Evolutionary conservation across 2,797 vertebrate species (phyloP).

Genomic region (Catamblyrhynchus diadema): DNA sequence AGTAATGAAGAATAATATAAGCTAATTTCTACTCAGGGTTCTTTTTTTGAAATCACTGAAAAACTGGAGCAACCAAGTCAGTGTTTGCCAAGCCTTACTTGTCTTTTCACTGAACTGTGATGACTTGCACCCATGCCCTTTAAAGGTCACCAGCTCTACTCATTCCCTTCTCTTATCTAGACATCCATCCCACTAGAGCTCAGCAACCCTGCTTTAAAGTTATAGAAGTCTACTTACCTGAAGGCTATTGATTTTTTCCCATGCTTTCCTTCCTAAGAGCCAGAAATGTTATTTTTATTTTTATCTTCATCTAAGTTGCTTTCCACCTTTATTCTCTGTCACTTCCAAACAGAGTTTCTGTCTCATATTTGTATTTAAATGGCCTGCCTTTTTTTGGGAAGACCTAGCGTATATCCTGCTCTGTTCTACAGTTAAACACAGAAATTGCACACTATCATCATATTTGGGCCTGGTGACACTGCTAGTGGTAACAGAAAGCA

Average conservation of each 20-base stretch:
- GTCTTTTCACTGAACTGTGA: not conserved
- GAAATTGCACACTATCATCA: not conserved
- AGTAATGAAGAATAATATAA: not conserved
- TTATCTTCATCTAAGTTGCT: not conserved
- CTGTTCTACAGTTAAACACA: not conserved
- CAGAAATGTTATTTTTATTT: not conserved
- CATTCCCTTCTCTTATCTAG: not conserved
- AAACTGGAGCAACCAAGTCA: not conserved
- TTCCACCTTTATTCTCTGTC: not conserved
- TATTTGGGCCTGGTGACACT: not conserved
- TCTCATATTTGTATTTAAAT: not conserved
- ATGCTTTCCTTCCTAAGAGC: not conserved
- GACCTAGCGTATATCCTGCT: not conserved
- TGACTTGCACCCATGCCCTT: not conserved
- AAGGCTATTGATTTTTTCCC: not conserved
- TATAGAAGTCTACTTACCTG: not conserved
- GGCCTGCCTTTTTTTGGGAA: not conserved
- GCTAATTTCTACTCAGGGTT: not conserved
- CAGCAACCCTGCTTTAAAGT: not conserved
- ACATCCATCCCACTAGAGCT: not conserved
- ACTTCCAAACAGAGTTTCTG: not conserved
- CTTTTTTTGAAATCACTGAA: not conserved
- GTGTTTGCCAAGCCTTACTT: not conserved
- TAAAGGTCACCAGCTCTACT: not conserved
- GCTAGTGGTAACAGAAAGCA: not conserved